Evolutionary conservation across 1,140 invertebrate genomes (phyloP).

Genomic region (Heliothis virescens): DNA sequence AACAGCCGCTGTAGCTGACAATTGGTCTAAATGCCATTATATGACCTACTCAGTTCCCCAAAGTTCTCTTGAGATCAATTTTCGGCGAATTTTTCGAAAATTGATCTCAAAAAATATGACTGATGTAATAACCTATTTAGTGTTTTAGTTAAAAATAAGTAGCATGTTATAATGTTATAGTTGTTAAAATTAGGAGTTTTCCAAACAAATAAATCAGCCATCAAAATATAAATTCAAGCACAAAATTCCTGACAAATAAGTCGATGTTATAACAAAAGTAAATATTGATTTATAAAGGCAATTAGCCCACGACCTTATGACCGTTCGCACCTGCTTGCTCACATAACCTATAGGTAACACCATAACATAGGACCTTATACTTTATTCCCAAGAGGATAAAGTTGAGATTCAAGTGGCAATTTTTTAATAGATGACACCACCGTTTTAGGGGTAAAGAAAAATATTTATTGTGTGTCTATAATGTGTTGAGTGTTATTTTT

Average conservation of each 20-base stretch:
- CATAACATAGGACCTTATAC: neutral
- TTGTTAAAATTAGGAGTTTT: too few relatives aligned
- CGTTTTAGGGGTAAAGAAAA: neutral
- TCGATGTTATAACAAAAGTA: neutral
- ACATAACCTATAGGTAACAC: conserved; percentile 1
- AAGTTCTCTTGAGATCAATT: too few relatives aligned
- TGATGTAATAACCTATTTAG: too few relatives aligned
- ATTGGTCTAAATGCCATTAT: too few relatives aligned
- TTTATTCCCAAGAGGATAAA: neutral
- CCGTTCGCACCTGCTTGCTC: conserved; percentile 4
- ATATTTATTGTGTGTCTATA: neutral
- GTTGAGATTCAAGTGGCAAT: neutral
- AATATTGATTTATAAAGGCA: conserved; percentile 32
- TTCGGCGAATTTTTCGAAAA: too few relatives aligned
- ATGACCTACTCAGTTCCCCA: too few relatives aligned
- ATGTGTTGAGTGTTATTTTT: conserved; percentile 9
- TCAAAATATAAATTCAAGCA: neutral
- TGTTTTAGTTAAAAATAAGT: too few relatives aligned
- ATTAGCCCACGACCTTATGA: conserved; percentile 16
- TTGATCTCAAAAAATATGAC: too few relatives aligned
- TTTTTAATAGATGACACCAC: neutral
- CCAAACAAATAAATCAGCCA: too few relatives aligned
- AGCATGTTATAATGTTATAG: too few relatives aligned
- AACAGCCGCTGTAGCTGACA: too few relatives aligned
- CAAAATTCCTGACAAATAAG: neutral